Base-by-base conservation (phyloP, 1,140 invertebrate species). In the Spodoptera frugiperda region DNA sequence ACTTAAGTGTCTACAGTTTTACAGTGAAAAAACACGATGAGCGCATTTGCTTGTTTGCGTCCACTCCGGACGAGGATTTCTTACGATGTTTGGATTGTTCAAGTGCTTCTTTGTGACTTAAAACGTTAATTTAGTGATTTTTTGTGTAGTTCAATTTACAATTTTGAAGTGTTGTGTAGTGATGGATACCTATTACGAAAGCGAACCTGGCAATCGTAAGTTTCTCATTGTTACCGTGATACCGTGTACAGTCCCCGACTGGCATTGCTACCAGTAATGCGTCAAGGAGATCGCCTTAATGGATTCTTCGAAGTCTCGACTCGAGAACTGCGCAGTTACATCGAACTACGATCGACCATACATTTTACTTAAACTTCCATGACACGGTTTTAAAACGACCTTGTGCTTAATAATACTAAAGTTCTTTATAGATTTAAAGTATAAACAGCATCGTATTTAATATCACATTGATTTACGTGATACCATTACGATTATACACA, bases 241-340 rank as follows among this genome's bases (percentile, higher is more conserved):
- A 59, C 57, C 54, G 6, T n/a, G n/a, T 39, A 39, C 9, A 39
- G 33, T 77, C 75, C 61, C 54, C 46, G 61, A 72, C 55, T 67
- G 54, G 72, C 79, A 70, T 78, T 75, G 77, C 67, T 76, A 77
- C 76, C 76, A 77, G 82, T 76, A 81, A 86, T 81, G 79, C 82
- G 80, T 87, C 86, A 88, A 88, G 87, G 85, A 89, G 84, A 85
- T 81, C 84, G 77, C 68, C 83, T 87, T 87, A 88, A 88, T 87
- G 84, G 85, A 85, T 86, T 89, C 82, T 78, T 82, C 80, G 85
- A 87, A 88, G 84, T 84, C 78, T 86, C 82, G 78, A 77, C 77
- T 81, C 76, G 73, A 84, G 83, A 88, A 88, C 83, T 90, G 84
- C 87, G 89, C 85, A 90, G 86, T 90, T 85, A 84, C 79, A 81